Conservation (phyloP, 1,140 invertebrate species). For the Drosophila triauraria region DNA sequence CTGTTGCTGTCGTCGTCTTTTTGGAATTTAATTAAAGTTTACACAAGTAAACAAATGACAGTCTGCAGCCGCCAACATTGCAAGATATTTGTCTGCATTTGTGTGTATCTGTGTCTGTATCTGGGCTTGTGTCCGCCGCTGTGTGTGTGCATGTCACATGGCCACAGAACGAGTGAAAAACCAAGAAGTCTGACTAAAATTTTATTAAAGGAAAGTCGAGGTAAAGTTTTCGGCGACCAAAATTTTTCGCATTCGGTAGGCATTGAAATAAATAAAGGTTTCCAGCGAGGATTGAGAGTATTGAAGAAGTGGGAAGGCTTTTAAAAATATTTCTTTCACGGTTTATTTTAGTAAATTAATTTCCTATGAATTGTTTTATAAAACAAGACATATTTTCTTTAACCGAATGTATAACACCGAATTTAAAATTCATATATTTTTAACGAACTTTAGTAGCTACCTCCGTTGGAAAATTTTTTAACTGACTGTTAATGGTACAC, state of each 20-base stretch:
- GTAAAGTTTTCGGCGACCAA: conserved; percentile 39
- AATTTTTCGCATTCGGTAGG: conserved; percentile 45
- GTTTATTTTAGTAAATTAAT: not conserved
- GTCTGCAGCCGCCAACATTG: conserved; percentile 71
- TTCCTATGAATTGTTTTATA: not conserved
- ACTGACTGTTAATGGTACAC: conserved; percentile 41
- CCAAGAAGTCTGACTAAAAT: conserved; percentile 60
- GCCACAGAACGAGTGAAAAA: conserved; percentile 63
- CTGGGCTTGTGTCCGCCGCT: conserved; percentile 11
- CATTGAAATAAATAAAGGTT: conserved; percentile 47
- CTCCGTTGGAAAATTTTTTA: not conserved
- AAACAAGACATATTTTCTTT: too few relatives aligned
- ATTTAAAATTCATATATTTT: too few relatives aligned
- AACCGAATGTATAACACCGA: too few relatives aligned
- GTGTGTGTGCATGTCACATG: conserved; percentile 55
- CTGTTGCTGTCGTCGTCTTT: conserved; percentile 63
- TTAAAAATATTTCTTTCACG: too few relatives aligned
- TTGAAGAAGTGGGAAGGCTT: not conserved
- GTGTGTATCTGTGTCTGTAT: conserved; percentile 14
- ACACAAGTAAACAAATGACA: conserved; percentile 82
- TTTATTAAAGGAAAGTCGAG: conserved; percentile 69
- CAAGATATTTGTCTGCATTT: conserved; percentile 48
- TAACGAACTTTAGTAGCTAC: not conserved
- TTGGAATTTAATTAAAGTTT: conserved; percentile 83
- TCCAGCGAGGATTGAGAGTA: conserved; percentile 13